Base-by-base conservation (phyloP, 2,797 vertebrate genomes). In the Enteromius trimaculatus region DNA sequence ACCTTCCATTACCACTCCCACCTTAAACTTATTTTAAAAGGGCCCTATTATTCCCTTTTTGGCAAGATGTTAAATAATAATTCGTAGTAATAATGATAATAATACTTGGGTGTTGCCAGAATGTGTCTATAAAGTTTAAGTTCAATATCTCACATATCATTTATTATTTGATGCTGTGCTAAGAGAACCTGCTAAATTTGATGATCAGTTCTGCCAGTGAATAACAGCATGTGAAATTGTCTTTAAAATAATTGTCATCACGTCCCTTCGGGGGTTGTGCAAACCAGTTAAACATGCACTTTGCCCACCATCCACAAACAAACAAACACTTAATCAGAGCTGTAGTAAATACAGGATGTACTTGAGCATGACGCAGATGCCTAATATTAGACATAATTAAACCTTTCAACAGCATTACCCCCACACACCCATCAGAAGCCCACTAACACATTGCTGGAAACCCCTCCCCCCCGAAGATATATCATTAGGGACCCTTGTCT, bases 201-300 rank as follows among this genome's bases (percentile, higher is more conserved):
- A 19, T 9, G 1, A 65, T 65, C 62, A 1, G 29, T 34, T 65
- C 62, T 65, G 29, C 34, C 29, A 65, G 3, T 65, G 29, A 34
- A 34, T 7, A 34, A 65, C 29, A 65, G 3, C 3, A 34, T 65
- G 62, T 34, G 62, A 4, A 4, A 31, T 64, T 31, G 3, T 29
- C 60, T 14, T 16, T 0, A 16, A 64, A 64, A 31, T 31, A 17
- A 8, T 17, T 64, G 60, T 62, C 60, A 29, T 29, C 60, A 17
- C 1, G 6, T 53, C 29, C 17, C 70, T 53, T n/a, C 4, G 26
- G 42, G 39, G 65, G 21, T 39, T 68, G 21, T 53, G 21, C 64
- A 51, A 79, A 55, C 49, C 31, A 34, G 44, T 8, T 79, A 31
- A 79, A 47, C 26, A 34, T 69, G 49, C n/a, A 55, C 65, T 80